A percentile compares a stretch with the other conserved stretches of the same genome.
Conservation (phyloP, 2,113 vertebrate species). For the Syrmaticus mikado region DNA sequence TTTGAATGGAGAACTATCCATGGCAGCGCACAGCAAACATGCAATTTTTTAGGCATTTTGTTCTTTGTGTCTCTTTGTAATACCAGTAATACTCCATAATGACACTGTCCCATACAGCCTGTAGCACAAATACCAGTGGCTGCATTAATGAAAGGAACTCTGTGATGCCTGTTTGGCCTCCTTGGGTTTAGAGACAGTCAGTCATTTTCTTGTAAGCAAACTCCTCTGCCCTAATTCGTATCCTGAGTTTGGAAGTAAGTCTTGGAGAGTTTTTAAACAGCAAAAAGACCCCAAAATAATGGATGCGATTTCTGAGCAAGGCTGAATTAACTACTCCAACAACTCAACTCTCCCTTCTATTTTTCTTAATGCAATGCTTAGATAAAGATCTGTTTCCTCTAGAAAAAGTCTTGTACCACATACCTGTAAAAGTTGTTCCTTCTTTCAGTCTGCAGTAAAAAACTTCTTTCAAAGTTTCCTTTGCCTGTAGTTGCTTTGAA, state of each 20-base stretch:
- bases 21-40: not conserved
- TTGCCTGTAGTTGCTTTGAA: constrained; percentile 22
- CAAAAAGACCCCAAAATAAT: not conserved
- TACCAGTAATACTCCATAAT: not conserved
- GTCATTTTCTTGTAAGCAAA: not conserved
- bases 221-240: not conserved
- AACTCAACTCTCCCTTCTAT: not conserved
- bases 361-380: not conserved
- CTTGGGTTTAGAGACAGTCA: not conserved
- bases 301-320: not conserved
- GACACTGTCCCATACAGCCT: not conserved
- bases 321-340: not conserved
- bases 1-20: not conserved
- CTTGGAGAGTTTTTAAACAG: not conserved
- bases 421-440: not conserved
- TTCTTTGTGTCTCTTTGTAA: not conserved
- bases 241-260: not conserved
- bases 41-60: not conserved
- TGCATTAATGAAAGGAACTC: not conserved
- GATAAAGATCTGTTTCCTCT: not conserved
- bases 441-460: not conserved
- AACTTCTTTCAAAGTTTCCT: not conserved
- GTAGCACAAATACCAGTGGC: not conserved
- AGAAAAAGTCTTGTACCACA: constrained; percentile 3
- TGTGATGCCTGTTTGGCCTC: not conserved